A percentile compares a stretch with the other conserved stretches of the same genome.
Conservation (phyloP, 2,888 invertebrate species). For the Dicycla oo region DNA sequence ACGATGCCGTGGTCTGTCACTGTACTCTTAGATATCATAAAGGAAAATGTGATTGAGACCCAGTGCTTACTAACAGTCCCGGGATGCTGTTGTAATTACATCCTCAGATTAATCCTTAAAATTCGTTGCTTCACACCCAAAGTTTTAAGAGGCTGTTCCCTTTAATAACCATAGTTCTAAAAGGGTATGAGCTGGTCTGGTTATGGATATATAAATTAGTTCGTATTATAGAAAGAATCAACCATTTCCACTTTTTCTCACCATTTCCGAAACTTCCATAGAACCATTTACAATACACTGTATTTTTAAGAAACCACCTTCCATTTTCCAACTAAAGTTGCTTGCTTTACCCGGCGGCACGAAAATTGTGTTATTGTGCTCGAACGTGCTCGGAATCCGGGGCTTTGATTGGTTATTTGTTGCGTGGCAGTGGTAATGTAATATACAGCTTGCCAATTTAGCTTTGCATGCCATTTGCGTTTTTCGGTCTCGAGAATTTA, state of each 20-base stretch:
- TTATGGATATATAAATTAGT: background rate
- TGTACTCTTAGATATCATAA: background rate
- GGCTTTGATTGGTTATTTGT: slow-evolving; percentile 62
- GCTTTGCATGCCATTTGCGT: slow-evolving; percentile 48
- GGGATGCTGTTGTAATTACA: background rate
- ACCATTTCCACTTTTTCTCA: background rate
- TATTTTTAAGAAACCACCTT: slow-evolving; percentile 1
- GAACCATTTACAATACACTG: background rate
- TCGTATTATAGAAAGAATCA: background rate
- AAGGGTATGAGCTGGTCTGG: background rate
- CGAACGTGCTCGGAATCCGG: slow-evolving; percentile 61
- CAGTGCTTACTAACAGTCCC: too few species aligned
- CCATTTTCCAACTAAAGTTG: slow-evolving; percentile 31
- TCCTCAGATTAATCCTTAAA: background rate
- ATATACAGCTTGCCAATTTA: slow-evolving; percentile 46
- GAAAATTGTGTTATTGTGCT: slow-evolving; percentile 65
- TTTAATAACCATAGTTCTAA: background rate
- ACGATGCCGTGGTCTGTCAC: slow-evolving; percentile 11
- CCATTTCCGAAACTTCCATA: background rate
- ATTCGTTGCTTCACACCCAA: background rate
- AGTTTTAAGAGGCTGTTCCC: too few species aligned
- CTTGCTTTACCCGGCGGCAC: slow-evolving; percentile 27
- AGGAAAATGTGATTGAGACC: slow-evolving; percentile 2
- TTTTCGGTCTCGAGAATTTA: slow-evolving; percentile 13
- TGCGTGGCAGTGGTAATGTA: slow-evolving; percentile 45